Percentiles rank a stretch among this genome's conserved stretches.
phyloP scores from a whole-genome alignment of 1,140 invertebrate species.

The Bombus turneri region DNA sequence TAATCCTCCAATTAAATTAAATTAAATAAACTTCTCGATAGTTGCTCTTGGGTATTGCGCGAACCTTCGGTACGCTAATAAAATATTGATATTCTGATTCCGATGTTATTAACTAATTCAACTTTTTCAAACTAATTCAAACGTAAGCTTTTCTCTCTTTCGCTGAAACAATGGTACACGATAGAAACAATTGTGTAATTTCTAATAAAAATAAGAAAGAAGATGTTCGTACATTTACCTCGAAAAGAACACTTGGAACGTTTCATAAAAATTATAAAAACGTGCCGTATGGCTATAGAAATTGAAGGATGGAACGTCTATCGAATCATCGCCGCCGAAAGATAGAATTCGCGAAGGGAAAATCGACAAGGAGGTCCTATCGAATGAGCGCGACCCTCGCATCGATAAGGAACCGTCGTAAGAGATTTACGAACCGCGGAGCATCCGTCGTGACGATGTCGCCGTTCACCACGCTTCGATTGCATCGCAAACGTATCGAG shows the following conservation, averaged over 20 bases:
- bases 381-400: neutral
- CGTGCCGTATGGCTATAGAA: neutral
- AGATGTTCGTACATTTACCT: too few relatives aligned
- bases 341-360: neutral
- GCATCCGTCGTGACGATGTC: constrained; percentile 28
- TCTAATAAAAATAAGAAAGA: too few relatives aligned
- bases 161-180: neutral
- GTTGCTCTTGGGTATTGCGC: too few relatives aligned
- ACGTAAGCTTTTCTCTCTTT: neutral
- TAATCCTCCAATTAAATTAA: too few relatives aligned
- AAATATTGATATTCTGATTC: too few relatives aligned
- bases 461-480: constrained; percentile 29
- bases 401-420: constrained; percentile 29
- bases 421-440: constrained; percentile 36
- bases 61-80: too few relatives aligned
- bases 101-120: too few relatives aligned
- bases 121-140: neutral
- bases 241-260: neutral
- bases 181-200: neutral
- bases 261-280: neutral
- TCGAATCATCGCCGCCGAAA: neutral
- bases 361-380: neutral
- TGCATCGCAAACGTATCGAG: constrained; percentile 8
- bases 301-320: neutral
- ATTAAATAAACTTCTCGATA: too few relatives aligned